Base-by-base conservation (phyloP, 2,888 invertebrate species). In the Mantis religiosa region DNA sequence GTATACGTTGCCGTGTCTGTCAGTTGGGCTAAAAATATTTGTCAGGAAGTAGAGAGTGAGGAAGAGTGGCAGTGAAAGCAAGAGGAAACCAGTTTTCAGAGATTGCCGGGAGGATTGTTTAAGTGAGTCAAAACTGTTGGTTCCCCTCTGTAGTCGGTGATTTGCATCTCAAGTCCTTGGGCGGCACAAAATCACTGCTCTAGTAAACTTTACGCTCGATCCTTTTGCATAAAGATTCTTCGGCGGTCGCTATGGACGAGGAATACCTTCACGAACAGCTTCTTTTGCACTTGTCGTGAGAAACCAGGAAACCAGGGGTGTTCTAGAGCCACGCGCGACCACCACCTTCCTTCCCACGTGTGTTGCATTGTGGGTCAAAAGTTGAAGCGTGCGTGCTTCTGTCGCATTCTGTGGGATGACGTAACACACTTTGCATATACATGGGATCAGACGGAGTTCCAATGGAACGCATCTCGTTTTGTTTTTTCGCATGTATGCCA, bases 351-450 rank as follows among this genome's bases (percentile, higher is more conserved):
- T 71, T 71, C 54, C 54, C 54, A 71, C 54, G 54, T 71, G 54
- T 25, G 54, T 71, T 71, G 54, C 54, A 86, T 81, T 86, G 86
- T 86, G 86, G 86, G 86, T 86, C 86, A 86, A 86, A 86, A 86
- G 86, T 86, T 86, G 86, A 86, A 86, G 47, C 86, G 54, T 71
- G 54, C 54, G 54, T 71, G 54, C 15, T 20, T 25, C 15, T 25
- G 25, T 25, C 20, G 15, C 20, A 15, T 6, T 71, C 54, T 71
- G 54, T 71, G 54, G 54, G 54, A 71, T 71, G 54, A 71, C 54
- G 54, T 71, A 71, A 71, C 54, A 71, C 54, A 71, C 54, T 71
- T 71, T 71, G 54, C 54, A 71, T 71, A 71, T 71, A 20, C 25
- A 25, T 71, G 54, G 54, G 20, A 71, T 25, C 54, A 20, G 20